A percentile compares a stretch with the other conserved stretches of the same genome.
Evolutionary conservation across 2,797 vertebrate genomes (phyloP).

Genomic region (Micrastur ruficollis): DNA sequence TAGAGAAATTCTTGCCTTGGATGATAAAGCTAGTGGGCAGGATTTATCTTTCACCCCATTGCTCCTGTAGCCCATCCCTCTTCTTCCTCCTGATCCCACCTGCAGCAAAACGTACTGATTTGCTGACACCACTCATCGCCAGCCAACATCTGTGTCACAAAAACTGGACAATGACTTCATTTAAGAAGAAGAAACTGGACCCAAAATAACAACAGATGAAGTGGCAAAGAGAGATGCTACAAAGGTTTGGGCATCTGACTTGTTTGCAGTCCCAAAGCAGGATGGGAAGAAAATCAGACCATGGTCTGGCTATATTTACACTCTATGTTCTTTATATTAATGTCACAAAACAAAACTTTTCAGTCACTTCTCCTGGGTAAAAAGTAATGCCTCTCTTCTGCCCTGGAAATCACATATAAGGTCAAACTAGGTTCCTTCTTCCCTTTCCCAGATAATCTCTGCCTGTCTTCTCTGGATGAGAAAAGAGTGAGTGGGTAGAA

Average conservation of each 20-base stretch:
- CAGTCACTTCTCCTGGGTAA: background rate
- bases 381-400: background rate
- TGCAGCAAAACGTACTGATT: background rate
- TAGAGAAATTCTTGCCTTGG: background rate
- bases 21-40: background rate
- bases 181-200: background rate
- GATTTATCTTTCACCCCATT: background rate
- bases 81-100: background rate
- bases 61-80: background rate
- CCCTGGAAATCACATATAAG: background rate
- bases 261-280: background rate
- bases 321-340: background rate
- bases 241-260: background rate
- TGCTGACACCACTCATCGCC: background rate
- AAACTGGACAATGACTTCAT: background rate
- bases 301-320: background rate
- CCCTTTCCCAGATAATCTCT: background rate
- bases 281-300: background rate
- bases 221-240: background rate
- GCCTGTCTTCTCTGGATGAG: background rate
- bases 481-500: background rate
- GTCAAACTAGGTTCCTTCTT: background rate
- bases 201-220: background rate
- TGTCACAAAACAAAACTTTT: background rate
- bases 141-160: background rate